Conservation (phyloP, 2,797 vertebrate genomes). For the Chelon auratus region DNA sequence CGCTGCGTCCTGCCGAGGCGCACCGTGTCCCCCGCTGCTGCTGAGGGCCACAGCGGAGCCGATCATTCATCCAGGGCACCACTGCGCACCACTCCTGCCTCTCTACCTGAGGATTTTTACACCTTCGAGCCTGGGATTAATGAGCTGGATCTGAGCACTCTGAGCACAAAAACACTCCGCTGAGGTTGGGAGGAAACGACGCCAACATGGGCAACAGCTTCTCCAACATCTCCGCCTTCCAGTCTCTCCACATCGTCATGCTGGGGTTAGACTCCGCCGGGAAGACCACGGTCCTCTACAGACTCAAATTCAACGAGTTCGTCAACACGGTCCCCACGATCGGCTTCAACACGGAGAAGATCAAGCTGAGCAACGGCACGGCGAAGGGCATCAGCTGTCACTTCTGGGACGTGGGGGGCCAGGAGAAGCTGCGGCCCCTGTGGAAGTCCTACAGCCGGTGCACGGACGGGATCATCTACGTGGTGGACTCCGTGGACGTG, state of each 20-base stretch:
- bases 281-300: slow-evolving; percentile 96
- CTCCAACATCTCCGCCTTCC: slow-evolving; percentile 96
- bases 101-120: slow-evolving; percentile 3
- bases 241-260: slow-evolving; percentile 98
- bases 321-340: slow-evolving; percentile 99
- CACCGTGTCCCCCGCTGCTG: slow-evolving; percentile 41
- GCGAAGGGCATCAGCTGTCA: slow-evolving; percentile 97
- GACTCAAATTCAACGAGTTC: slow-evolving; percentile 97
- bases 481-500: slow-evolving; percentile 97
- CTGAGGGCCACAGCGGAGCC: slow-evolving; percentile 55
- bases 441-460: slow-evolving; percentile 99
- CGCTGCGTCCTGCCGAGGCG: slow-evolving; percentile 59
- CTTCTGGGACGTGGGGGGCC: slow-evolving; percentile 98
- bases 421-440: slow-evolving; percentile 96
- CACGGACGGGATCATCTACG: slow-evolving; percentile 97
- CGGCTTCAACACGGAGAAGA: slow-evolving; percentile 98
- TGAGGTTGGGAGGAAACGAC: neutral
- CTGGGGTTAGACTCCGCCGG: slow-evolving; percentile 97
- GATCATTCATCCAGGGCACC: slow-evolving; percentile 20
- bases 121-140: slow-evolving; percentile 1
- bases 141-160: slow-evolving; percentile 4
- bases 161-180: slow-evolving; percentile 1
- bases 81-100: neutral
- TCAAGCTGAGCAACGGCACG: slow-evolving; percentile 89
- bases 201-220: slow-evolving; percentile 94